Evolutionary conservation across 2,113 vertebrate species (phyloP), one percentile per base, ranked within the genome.

Genomic region (Stomatorhinus ivindoensis): DNA sequence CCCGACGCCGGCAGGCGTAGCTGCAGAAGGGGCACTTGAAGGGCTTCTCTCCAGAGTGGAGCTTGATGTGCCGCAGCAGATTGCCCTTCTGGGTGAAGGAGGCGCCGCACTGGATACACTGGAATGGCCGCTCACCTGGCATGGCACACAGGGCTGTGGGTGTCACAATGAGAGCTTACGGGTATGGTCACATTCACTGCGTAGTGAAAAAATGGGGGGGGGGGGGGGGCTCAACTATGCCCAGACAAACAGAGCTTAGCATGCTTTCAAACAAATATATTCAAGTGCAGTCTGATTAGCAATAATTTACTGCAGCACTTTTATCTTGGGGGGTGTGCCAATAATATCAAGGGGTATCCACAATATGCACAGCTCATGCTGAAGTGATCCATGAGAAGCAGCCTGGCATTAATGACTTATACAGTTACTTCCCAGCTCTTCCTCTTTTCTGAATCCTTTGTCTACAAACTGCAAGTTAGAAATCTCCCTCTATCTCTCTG

Each of bases 1-100:
- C 98, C 84, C 98, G 95, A 55, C 98, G 94, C 73, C 98, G 97
- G 89, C 98, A 99, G 91, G 98, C 98, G 0, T 99, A 99, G 94
- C 97, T 97, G 92, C 98, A 99, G 93, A 98, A 96, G 89, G 96
- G 97, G 89, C 98, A 99, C 92, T 99, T 99, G 96, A 99, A 99
- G 93, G 98, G 98, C 92, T 99, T 99, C 95, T 99, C 98, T 44
- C 98, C 98, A 0, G 98, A 99, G 93, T 99, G 98, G 93, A 99
- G 95, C 91, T 99, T 99, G 94, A 98, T 99, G 95, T 99, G 98
- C 2, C 98, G 97, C 89, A 99, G 93, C 88, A 99, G 94, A 94
- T 99, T 99, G n/a, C 98, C 98, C 93, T 99, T 99, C 94, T 99
- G 98, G 19, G 98, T 99, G 94, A 99, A 99, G 92, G 98, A 99